Base-by-base conservation (phyloP, 2,888 invertebrate species). In the Tenthredo amoena region DNA sequence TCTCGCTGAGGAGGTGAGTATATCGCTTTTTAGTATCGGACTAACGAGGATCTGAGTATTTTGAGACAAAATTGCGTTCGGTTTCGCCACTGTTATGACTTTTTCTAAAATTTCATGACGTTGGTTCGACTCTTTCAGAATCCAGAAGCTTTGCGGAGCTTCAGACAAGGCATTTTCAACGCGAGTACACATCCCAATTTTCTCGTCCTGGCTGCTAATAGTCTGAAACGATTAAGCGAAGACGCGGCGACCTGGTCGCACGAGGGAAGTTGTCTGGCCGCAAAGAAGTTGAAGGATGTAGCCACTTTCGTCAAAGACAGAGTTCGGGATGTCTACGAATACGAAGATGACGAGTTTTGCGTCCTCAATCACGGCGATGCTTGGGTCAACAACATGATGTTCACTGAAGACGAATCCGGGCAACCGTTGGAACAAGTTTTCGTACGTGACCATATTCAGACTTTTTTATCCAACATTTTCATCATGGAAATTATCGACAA, bases 311-410 rank as follows among this genome's bases (percentile, higher is more conserved):
- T 85, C 34, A 37, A 65, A 15, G 21, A 65, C 12, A 37, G 43
- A 37, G 71, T 85, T 0, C 65, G 7, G 0, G 43, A 86, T 0
- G 85, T 55, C 0, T 89, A 87, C 34, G 65, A 87, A 1, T 88
- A 88, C 34, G 87, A 88, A 0, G 10, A 18, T 0, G 86, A 87
- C 2, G 91, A 91, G 77, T 90, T 91, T 85, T 89, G 89, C 62
- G 90, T 91, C 0, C 68, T 91, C 6, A 91, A 91, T 86, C 91
- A 91, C 26, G 91, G 90, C 0, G 91, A 91, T 72, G 89, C 89
- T 86, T 91, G 90, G 90, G 85, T 87, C 0, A 89, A 89, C 62
- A 91, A 91, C 85, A 86, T 90, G 3, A 88, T 91, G 89, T 89
- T 91, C 71, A 85, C 81, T 6, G 88, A 90, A 40, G 86, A 89